Percentiles rank a stretch among this genome's conserved stretches.
Evolutionary conservation across 1,140 invertebrate species (phyloP).

Genomic region (Pteromalus puparum): DNA sequence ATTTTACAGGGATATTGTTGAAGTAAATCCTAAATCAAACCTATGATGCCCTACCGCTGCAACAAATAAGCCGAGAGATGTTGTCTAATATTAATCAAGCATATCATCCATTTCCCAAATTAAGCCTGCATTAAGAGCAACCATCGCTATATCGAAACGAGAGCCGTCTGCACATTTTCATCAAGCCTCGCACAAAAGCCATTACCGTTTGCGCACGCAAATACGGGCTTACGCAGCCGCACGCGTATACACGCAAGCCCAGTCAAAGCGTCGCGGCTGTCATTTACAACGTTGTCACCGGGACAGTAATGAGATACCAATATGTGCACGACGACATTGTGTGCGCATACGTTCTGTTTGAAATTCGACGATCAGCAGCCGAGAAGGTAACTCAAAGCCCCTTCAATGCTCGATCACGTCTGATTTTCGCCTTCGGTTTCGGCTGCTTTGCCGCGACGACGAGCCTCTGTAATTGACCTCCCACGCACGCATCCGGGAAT

Average conservation of each 20-base stretch:
- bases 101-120: too few relatives aligned
- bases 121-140: too few relatives aligned
- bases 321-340: conserved; percentile 1
- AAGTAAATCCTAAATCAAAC: too few relatives aligned
- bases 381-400: neutral
- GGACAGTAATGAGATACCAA: conserved; percentile 18
- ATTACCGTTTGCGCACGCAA: neutral
- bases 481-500: neutral
- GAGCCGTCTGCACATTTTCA: neutral
- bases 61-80: too few relatives aligned
- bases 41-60: too few relatives aligned
- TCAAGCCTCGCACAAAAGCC: neutral
- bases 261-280: neutral
- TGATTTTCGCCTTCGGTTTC: conserved; percentile 12
- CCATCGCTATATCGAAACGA: too few relatives aligned
- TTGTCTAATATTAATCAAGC: too few relatives aligned
- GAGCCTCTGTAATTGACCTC: conserved; percentile 27
- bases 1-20: too few relatives aligned
- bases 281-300: neutral
- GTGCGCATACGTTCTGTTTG: neutral
- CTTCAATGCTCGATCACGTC: neutral
- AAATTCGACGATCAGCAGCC: neutral
- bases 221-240: too few relatives aligned
- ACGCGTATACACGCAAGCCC: neutral
- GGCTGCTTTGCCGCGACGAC: conserved; percentile 7